Conservation (phyloP, 2,888 invertebrate genomes). For the Agrochola macilenta region DNA sequence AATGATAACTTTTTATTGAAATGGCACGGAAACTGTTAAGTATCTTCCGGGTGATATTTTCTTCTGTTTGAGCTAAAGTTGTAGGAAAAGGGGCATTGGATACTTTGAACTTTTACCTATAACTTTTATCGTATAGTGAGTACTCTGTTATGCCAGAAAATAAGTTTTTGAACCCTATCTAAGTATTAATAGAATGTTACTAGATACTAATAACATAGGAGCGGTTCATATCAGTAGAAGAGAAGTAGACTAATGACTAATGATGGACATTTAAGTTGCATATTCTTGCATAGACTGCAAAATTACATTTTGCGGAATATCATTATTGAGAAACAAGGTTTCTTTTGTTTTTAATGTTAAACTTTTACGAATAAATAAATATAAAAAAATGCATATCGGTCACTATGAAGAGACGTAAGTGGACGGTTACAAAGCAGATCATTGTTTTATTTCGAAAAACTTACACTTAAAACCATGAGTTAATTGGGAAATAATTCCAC, state of each 20-base stretch:
- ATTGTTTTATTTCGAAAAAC: background rate
- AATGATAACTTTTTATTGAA: conserved; percentile 49
- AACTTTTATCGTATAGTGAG: background rate
- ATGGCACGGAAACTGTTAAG: conserved; percentile 38
- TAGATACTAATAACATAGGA: background rate
- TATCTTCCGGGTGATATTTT: conserved; percentile 32
- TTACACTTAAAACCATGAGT: background rate
- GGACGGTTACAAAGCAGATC: background rate
- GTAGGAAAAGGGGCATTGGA: background rate
- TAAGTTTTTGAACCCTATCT: background rate
- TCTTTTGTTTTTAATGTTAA: no score
- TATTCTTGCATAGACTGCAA: no score
- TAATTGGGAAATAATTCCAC: background rate
- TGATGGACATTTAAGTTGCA: background rate
- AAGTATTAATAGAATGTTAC: background rate
- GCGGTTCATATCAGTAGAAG: background rate
- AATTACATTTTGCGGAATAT: no score
- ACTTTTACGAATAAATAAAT: background rate
- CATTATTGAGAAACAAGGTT: no score
- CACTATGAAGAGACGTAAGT: background rate
- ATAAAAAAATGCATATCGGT: background rate
- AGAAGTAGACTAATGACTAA: background rate
- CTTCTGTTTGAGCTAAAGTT: conserved; percentile 10
- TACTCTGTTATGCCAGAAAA: background rate
- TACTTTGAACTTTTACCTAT: background rate